These are phyloP conservation scores for Carterocephalus palaemon DNA, from an alignment of 2,888 invertebrate species.

Conservation along the genomic window DNA sequence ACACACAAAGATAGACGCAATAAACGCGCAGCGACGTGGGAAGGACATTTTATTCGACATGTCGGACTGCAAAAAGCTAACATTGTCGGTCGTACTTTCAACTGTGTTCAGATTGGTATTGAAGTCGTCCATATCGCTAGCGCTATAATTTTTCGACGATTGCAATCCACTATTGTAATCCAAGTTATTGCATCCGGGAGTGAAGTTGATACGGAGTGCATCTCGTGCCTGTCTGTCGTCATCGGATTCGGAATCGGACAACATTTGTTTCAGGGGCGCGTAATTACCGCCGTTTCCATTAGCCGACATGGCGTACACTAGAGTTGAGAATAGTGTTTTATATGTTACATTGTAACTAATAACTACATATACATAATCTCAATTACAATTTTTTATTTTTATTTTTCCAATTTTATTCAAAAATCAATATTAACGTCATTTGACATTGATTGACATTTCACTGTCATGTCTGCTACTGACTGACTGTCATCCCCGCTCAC, in stretches of 20 bases:
- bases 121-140: slow-evolving; percentile 70
- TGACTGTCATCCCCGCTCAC: too few species aligned
- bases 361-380: not conserved
- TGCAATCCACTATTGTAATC: slow-evolving; percentile 69
- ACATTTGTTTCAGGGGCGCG: slow-evolving; percentile 86
- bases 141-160: slow-evolving; percentile 66
- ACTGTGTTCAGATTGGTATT: slow-evolving; percentile 69
- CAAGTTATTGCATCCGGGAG: slow-evolving; percentile 65
- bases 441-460: slow-evolving; percentile 29
- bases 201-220: slow-evolving; percentile 51
- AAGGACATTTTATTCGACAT: slow-evolving; percentile 81
- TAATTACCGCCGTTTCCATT: slow-evolving; percentile 79
- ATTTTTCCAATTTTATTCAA: too few species aligned
- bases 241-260: slow-evolving; percentile 88
- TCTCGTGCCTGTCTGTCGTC: slow-evolving; percentile 78
- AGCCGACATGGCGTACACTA: slow-evolving; percentile 56
- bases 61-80: slow-evolving; percentile 71
- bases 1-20: slow-evolving; percentile 84
- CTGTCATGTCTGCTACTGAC: too few species aligned
- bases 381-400: not conserved
- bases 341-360: slow-evolving; percentile 19
- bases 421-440: too few species aligned
- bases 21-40: slow-evolving; percentile 82
- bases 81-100: slow-evolving; percentile 72
- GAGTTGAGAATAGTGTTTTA: not conserved